Percentiles rank a stretch among this genome's conserved stretches.
Evolutionary conservation across 2,113 vertebrate genomes (phyloP).

Genomic region (Mugil cephalus): DNA sequence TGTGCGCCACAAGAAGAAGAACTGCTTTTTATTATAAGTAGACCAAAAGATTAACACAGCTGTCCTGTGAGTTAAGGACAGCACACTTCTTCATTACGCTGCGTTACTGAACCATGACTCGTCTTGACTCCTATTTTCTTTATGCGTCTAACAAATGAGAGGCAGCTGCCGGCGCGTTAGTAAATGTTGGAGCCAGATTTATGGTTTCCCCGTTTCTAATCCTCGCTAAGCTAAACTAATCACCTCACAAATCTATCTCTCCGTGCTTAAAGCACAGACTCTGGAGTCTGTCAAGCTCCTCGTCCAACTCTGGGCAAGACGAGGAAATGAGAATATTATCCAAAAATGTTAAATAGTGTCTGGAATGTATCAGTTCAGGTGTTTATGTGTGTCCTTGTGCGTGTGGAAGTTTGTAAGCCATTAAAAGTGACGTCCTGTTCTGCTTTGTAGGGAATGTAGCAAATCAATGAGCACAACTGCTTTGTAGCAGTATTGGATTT

Average conservation of each 20-base stretch:
- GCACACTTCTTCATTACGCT: not conserved
- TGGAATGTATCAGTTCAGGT: no score
- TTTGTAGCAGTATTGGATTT: not conserved
- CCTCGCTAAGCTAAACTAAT: not conserved
- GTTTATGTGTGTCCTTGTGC: no score
- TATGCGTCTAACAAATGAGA: not conserved
- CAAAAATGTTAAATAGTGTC: no score
- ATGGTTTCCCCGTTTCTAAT: not conserved
- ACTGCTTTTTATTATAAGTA: no score
- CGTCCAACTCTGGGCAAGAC: no score
- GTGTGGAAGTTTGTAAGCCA: not conserved
- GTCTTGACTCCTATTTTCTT: not conserved
- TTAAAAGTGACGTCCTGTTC: not conserved
- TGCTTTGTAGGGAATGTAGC: not conserved
- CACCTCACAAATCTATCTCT: not conserved
- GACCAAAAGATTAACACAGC: no score
- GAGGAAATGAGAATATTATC: no score
- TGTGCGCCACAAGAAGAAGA: no score
- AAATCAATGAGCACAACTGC: not conserved
- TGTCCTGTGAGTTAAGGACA: not conserved
- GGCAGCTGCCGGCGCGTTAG: accelerated
- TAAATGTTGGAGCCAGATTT: no score
- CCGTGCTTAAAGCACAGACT: not conserved
- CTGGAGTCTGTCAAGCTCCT: no score
- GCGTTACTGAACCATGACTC: not conserved